These are phyloP conservation scores for Sinonovacula constricta DNA, from an alignment of 1,140 invertebrate species.

Conservation along the genomic window DNA sequence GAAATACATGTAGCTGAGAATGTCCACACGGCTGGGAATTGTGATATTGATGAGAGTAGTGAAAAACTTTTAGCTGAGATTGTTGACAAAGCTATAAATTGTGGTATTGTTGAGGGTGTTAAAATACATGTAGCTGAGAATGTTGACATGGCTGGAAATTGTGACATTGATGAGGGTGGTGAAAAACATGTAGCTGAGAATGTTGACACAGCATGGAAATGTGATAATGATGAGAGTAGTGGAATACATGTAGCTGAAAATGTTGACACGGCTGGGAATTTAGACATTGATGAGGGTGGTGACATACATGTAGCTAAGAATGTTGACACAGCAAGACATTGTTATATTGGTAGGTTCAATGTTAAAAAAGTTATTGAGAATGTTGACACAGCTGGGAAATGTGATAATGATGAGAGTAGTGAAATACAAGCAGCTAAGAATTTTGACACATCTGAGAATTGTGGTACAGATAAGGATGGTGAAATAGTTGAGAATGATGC, in stretches of 20 bases:
- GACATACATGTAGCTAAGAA: slow-evolving; percentile 17
- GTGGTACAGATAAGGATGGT: slow-evolving; percentile 13
- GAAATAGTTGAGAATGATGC: slow-evolving; percentile 7
- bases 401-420: slow-evolving; percentile 11
- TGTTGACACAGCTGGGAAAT: slow-evolving; percentile 9
- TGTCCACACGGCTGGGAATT: background rate
- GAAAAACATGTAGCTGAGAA: slow-evolving; percentile 13
- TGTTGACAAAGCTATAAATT: background rate
- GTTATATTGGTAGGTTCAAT: background rate
- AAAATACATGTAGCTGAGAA: slow-evolving; percentile 20
- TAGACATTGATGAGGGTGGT: slow-evolving; percentile 1
- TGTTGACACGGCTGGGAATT: slow-evolving; percentile 5
- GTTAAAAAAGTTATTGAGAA: slow-evolving; percentile 1
- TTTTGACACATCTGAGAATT: background rate
- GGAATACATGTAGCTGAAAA: slow-evolving; percentile 7
- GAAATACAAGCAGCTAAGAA: slow-evolving; percentile 3
- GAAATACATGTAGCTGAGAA: slow-evolving; percentile 6
- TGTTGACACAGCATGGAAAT: background rate
- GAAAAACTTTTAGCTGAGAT: slow-evolving; percentile 11
- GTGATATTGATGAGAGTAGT: slow-evolving; percentile 7
- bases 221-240: slow-evolving; percentile 8
- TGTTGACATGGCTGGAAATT: slow-evolving; percentile 11
- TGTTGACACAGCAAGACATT: background rate
- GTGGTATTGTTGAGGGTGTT: slow-evolving; percentile 8
- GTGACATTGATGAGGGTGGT: slow-evolving; percentile 14